These are phyloP conservation scores for Lingula anatina DNA, from an alignment of 2,888 invertebrate genomes.

Conservation along the genomic window DNA sequence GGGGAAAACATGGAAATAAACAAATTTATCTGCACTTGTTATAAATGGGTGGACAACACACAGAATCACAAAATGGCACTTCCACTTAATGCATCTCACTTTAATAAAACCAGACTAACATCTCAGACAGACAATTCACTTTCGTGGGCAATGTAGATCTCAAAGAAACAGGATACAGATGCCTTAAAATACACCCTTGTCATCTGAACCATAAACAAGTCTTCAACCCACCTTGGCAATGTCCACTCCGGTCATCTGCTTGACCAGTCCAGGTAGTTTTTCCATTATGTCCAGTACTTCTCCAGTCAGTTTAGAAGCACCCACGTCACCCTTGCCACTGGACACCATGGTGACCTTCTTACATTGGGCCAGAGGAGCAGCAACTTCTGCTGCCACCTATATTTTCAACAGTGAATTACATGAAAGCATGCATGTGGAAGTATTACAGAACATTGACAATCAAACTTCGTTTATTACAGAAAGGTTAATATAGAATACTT, in stretches of 20 bases:
- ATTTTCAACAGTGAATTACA: too few species aligned
- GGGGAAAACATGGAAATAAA: too few species aligned
- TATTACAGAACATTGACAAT: background rate
- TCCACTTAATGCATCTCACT: too few species aligned
- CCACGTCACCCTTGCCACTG: constrained; percentile 78
- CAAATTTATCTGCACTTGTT: too few species aligned
- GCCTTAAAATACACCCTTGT: too few species aligned
- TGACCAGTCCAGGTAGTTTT: constrained; percentile 85
- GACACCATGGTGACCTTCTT: constrained; percentile 97
- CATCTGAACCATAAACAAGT: too few species aligned
- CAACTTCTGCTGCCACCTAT: constrained; percentile 92
- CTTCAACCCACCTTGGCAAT: constrained; percentile 60
- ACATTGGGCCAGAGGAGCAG: constrained; percentile 88
- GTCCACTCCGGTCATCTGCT: constrained; percentile 88
- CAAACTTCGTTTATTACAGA: background rate
- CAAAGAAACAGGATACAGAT: too few species aligned
- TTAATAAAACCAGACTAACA: too few species aligned
- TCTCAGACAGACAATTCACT: too few species aligned
- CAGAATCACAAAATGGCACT: too few species aligned
- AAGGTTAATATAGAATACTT: background rate
- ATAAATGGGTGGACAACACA: too few species aligned
- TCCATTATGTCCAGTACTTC: constrained; percentile 91
- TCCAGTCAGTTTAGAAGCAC: constrained; percentile 88
- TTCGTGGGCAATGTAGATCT: too few species aligned
- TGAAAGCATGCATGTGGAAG: background rate